A percentile compares a stretch with the other conserved stretches of the same genome.
These are phyloP conservation scores for Aepyceros melampus DNA, from an alignment of 2,113 vertebrate genomes.

Conservation along the genomic window DNA sequence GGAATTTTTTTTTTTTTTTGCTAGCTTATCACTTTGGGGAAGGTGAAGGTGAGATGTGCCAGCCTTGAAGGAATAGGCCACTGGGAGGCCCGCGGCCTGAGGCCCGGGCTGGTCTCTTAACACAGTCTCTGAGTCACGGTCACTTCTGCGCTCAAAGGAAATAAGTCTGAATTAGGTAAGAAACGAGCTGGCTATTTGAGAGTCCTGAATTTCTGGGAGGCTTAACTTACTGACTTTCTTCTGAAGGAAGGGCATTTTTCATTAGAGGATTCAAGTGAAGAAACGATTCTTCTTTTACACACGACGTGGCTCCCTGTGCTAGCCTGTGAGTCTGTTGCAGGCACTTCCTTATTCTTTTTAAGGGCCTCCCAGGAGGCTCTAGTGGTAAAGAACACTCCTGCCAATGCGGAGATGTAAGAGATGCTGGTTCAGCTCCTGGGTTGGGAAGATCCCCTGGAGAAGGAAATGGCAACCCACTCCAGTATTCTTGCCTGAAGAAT, in stretches of 20 bases:
- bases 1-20: neutral
- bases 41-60: neutral
- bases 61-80: too few relatives aligned
- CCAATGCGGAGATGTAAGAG: neutral
- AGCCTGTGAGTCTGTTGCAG: neutral
- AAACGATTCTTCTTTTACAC: neutral
- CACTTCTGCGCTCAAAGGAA: neutral
- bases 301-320: neutral
- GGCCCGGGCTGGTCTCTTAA: neutral
- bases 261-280: neutral
- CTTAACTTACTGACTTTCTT: neutral
- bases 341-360: neutral
- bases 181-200: neutral
- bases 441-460: neutral
- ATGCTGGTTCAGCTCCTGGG: neutral
- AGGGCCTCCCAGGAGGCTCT: neutral
- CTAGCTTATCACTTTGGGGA: neutral
- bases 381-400: neutral
- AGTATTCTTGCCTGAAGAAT: neutral
- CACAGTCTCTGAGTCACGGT: neutral
- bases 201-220: neutral
- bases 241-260: neutral
- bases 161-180: neutral
- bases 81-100: rapidly evolving
- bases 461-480: neutral